phyloP scores from a whole-genome alignment of 2,797 vertebrate genomes.

The Malurus leucopterus region DNA sequence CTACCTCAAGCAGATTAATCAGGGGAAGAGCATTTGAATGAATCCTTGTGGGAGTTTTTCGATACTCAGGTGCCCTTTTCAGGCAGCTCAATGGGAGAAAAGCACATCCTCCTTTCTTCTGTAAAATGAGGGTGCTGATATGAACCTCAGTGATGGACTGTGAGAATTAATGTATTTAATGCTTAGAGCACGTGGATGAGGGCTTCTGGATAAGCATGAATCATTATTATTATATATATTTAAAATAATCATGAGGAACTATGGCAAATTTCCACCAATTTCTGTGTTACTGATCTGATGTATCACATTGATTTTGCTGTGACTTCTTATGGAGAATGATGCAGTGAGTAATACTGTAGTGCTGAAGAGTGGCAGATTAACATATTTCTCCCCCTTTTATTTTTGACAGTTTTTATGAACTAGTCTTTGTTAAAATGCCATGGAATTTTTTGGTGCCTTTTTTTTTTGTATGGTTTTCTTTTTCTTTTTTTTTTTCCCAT shows the following conservation, averaged over 20 bases:
- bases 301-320: neutral
- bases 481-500: neutral
- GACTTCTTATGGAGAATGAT: neutral
- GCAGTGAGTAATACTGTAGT: neutral
- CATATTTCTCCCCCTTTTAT: neutral
- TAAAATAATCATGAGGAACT: neutral
- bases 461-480: neutral
- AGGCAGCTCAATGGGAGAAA: neutral
- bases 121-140: neutral
- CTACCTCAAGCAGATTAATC: neutral
- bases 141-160: neutral
- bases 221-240: neutral
- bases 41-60: neutral
- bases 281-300: neutral
- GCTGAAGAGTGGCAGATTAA: neutral
- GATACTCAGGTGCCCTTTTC: neutral
- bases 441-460: neutral
- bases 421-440: neutral
- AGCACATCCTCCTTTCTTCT: neutral
- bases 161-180: neutral
- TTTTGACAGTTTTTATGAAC: neutral
- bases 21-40: neutral
- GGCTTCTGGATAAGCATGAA: neutral
- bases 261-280: neutral
- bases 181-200: neutral